phyloP scores from a whole-genome alignment of 2,888 invertebrate genomes.

The Euproctis similis region DNA sequence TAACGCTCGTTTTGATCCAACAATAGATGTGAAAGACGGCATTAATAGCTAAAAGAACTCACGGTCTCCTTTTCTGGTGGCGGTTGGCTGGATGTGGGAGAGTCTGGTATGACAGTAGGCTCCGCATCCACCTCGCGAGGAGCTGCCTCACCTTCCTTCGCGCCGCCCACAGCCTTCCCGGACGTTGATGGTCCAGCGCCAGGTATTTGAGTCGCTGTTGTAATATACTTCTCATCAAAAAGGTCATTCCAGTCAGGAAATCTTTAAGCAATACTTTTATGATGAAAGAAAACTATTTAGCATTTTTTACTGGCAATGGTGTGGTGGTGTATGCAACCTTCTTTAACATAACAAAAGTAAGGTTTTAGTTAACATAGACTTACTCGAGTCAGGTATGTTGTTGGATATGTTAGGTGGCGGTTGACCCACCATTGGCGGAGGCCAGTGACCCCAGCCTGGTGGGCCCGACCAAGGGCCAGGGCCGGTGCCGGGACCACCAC shows the following conservation, averaged over 20 bases:
- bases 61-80: conserved; percentile 21
- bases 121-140: conserved; percentile 1
- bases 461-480: conserved; percentile 20
- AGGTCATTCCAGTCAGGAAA: too few relatives aligned
- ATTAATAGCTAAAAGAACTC: too few relatives aligned
- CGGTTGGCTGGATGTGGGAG: conserved; percentile 10
- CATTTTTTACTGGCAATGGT: too few relatives aligned
- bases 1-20: too few relatives aligned
- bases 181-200: background rate
- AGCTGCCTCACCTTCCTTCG: background rate
- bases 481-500: conserved; percentile 17
- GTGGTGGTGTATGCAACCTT: too few relatives aligned
- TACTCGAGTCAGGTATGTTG: conserved; percentile 34
- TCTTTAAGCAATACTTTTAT: too few relatives aligned
- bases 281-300: too few relatives aligned
- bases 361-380: too few relatives aligned
- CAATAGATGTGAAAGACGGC: too few relatives aligned
- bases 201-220: background rate
- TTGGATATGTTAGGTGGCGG: conserved; percentile 40
- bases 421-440: conserved; percentile 48
- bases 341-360: too few relatives aligned
- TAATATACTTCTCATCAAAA: too few relatives aligned
- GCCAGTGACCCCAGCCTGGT: conserved; percentile 46
- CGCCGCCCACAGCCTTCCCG: too few relatives aligned
- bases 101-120: conserved; percentile 23